phyloP scores from a whole-genome alignment of 1,140 invertebrate genomes.

The Bilobella aurantiaca region DNA sequence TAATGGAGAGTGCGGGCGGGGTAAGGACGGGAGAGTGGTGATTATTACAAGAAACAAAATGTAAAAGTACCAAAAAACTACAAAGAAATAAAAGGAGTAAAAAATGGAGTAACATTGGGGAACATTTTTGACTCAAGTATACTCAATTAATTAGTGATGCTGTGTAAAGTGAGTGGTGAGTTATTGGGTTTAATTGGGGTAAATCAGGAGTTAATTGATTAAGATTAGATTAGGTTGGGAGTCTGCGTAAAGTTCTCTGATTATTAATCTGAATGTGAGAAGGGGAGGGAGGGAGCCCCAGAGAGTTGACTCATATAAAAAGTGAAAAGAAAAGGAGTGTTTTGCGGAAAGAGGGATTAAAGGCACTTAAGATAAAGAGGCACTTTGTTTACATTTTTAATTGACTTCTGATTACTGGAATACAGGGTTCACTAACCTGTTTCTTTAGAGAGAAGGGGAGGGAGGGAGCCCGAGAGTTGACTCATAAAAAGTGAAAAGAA shows the following conservation, averaged over 20 bases:
- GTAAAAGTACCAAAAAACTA: neutral
- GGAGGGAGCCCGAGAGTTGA: neutral
- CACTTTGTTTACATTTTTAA: constrained; percentile 1
- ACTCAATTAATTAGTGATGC: no score
- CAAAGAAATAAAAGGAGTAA: neutral
- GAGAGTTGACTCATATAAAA: neutral
- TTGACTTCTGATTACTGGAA: neutral
- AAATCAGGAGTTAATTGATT: neutral
- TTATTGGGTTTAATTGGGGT: neutral
- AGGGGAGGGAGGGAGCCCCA: neutral
- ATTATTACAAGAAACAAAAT: neutral
- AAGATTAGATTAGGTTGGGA: neutral
- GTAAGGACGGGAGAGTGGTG: neutral
- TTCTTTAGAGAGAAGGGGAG: neutral
- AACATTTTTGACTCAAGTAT: no score
- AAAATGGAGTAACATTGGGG: neutral
- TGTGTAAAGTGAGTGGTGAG: no score
- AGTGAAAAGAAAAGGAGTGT: constrained; percentile 1
- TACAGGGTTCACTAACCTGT: no score
- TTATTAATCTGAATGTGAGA: neutral
- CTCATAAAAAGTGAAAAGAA: neutral
- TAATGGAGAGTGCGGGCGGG: neutral
- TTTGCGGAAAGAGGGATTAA: neutral
- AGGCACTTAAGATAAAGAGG: neutral
- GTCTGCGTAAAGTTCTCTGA: neutral